Evolutionary conservation across 1,140 invertebrate genomes (phyloP).

Genomic region (Bombus waltoni): DNA sequence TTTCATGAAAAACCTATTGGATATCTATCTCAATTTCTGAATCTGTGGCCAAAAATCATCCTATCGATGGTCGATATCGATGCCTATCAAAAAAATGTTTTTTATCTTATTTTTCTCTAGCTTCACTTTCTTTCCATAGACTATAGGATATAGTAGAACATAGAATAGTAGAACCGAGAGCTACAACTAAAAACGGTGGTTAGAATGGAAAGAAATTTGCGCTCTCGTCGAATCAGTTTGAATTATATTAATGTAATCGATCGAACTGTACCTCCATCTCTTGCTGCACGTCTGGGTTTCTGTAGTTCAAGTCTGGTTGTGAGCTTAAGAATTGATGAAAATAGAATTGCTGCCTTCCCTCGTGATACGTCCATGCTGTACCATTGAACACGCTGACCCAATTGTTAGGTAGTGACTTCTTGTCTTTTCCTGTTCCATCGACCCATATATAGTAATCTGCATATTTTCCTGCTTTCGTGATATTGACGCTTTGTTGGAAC

Average conservation of each 20-base stretch:
- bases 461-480: conserved; percentile 80
- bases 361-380: conserved; percentile 82
- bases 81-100: no score
- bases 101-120: no score
- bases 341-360: conserved; percentile 79
- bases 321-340: conserved; percentile 83
- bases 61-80: no score
- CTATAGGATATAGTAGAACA: no score
- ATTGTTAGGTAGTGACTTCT: conserved; percentile 82
- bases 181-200: no score
- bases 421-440: conserved; percentile 72
- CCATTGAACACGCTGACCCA: conserved; percentile 84
- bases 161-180: no score
- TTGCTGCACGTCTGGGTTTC: conserved; percentile 82
- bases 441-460: conserved; percentile 90
- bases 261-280: conserved; percentile 81
- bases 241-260: background rate
- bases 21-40: no score
- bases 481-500: conserved; percentile 86
- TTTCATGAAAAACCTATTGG: no score
- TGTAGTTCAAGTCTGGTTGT: conserved; percentile 87
- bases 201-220: no score
- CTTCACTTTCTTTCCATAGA: no score
- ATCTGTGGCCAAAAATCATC: no score
- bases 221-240: background rate